phyloP scores from a whole-genome alignment of 2,113 vertebrate genomes.

The Tautogolabrus adspersus region DNA sequence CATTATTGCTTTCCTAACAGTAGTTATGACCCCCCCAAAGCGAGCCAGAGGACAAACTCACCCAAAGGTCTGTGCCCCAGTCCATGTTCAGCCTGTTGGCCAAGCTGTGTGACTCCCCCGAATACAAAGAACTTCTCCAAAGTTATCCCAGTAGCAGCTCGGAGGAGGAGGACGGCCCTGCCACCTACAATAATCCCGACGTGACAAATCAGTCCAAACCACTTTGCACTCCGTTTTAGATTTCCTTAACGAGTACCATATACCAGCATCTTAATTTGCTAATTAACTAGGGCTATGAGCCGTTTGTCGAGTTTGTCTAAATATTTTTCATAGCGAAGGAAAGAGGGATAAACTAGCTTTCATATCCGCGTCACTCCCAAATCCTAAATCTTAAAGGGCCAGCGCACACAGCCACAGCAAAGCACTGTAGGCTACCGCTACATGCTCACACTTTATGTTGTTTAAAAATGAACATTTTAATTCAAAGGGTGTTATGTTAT shows the following conservation, averaged over 20 bases:
- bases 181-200: conserved; percentile 47
- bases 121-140: conserved; percentile 83
- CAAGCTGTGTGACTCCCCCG: conserved; percentile 59
- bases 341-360: conserved; percentile 82
- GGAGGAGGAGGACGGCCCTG: conserved; percentile 46
- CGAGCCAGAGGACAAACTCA: conserved; percentile 69
- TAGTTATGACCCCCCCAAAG: background rate
- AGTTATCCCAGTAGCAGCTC: conserved; percentile 73
- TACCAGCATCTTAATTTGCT: conserved; percentile 24
- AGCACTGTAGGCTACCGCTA: background rate
- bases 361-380: conserved; percentile 87
- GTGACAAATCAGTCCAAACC: conserved; percentile 36
- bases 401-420: conserved; percentile 36
- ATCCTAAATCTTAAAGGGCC: conserved; percentile 87
- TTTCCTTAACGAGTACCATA: conserved; percentile 18
- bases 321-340: conserved; percentile 77
- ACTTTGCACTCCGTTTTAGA: background rate
- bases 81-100: conserved; percentile 80
- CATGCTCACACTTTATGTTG: background rate
- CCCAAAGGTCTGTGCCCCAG: conserved; percentile 87
- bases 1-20: background rate
- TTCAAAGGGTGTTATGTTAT: background rate
- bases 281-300: conserved; percentile 15
- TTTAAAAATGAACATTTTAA: background rate
- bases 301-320: conserved; percentile 55